A percentile compares a stretch with the other conserved stretches of the same genome.
Conservation (phyloP, 2,797 vertebrate species). For the Arctocebus calabarensis region DNA sequence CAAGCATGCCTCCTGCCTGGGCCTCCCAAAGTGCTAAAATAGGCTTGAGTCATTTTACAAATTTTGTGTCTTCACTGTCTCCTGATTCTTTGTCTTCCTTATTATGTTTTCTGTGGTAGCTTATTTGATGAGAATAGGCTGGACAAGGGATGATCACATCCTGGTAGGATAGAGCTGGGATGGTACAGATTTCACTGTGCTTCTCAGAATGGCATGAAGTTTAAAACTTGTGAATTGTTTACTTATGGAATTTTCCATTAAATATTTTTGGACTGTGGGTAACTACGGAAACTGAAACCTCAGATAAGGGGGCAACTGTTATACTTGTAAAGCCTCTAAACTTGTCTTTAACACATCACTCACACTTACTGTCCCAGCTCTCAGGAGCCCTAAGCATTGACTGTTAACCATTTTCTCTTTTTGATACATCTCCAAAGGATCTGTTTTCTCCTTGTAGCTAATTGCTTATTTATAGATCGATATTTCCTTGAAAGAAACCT, state of each 20-base stretch:
- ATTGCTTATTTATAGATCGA: neutral
- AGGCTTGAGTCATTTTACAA: neutral
- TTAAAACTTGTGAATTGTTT: neutral
- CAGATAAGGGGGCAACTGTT: neutral
- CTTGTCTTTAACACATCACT: neutral
- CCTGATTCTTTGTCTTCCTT: neutral
- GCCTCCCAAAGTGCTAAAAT: neutral
- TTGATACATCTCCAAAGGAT: neutral
- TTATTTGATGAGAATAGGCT: neutral
- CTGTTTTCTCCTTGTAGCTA: neutral
- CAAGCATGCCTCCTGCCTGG: neutral
- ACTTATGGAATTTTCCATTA: neutral
- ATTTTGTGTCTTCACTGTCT: neutral
- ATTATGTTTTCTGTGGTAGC: slow-evolving; percentile 23
- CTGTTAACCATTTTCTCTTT: neutral
- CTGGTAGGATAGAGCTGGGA: neutral
- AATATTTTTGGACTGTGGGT: neutral
- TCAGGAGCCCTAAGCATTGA: neutral
- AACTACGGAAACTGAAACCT: neutral
- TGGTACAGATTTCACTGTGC: neutral
- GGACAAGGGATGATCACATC: neutral
- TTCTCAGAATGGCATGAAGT: neutral
- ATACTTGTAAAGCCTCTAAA: neutral
- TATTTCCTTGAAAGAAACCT: slow-evolving; percentile 26
- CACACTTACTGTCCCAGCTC: neutral